Conservation (phyloP, 2,888 invertebrate species). For the Machimus atricapillus region DNA sequence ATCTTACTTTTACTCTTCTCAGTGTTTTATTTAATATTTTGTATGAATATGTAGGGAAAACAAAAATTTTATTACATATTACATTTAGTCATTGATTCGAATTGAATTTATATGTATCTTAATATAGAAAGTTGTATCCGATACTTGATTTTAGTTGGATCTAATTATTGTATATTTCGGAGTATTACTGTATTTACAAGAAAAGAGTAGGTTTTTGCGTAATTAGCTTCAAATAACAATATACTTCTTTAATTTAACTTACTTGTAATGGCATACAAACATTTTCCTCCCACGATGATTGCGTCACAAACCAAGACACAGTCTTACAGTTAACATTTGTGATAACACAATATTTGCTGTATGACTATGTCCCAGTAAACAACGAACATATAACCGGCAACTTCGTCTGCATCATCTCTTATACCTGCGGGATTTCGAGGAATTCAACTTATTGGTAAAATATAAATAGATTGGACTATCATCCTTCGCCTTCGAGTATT, state of each 20-base stretch:
- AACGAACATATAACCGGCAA: constrained; percentile 32
- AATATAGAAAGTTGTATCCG: too few species aligned
- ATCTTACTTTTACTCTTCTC: too few species aligned
- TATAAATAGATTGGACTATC: background rate
- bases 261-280: background rate
- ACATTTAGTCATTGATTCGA: too few species aligned
- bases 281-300: constrained; percentile 21
- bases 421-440: background rate
- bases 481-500: background rate
- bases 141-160: too few species aligned
- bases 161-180: too few species aligned
- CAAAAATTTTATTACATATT: too few species aligned
- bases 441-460: background rate
- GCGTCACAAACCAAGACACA: constrained; percentile 61
- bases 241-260: background rate
- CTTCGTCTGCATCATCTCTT: background rate
- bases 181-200: background rate
- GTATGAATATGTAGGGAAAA: too few species aligned
- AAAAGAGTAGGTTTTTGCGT: background rate
- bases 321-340: constrained; percentile 65
- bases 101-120: too few species aligned
- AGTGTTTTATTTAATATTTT: too few species aligned
- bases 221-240: background rate
- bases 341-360: constrained; percentile 63
- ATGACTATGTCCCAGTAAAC: constrained; percentile 63